Base-by-base conservation (phyloP, 2,113 vertebrate species). In the Anser cygnoides region DNA sequence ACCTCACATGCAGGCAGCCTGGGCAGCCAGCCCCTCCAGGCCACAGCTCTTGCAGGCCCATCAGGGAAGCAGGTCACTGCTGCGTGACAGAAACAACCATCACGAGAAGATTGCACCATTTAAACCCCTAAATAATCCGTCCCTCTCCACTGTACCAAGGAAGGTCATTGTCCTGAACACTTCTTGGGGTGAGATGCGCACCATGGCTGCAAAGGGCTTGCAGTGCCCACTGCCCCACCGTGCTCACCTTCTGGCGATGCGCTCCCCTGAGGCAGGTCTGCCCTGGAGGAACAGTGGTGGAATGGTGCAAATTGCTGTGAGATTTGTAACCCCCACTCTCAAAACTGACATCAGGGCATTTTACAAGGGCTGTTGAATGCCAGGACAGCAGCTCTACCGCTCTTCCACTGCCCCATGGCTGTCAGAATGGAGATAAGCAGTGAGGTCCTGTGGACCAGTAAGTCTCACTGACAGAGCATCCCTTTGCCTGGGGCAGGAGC, bases 1-100 rank as follows among this genome's bases (percentile, higher is more conserved):
- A 11, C 46, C 35, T 44, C 5, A 1, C 67, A 4, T 0, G 6
- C 19, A 23, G 66, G 11, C 29, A 13, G 20, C 58, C 20, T 35
- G 33, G 18, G 33, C 20, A 23, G 33, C 58, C 31, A n/a, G 21
- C 33, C 33, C 33, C 33, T 33, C 31, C 57, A 58, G 57, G 31
- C 31, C 57, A 58, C 4, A 19, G 57, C 6, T n/a, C 18, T 20
- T 21, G 57, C 57, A 21, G 57, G 31, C 31, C 39, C 41, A 15
- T 23, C 39, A 67, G 29, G 20, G 41, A 44, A 33, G 20, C 43
- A 31, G 41, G 41, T 33, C 19, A 13, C 41, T 44, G 43, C 65
- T 10, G 29, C 9, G 12, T 22, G 20, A 46, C 43, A 67, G n/a
- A 67, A 33, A 13, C 29, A 33, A 33, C 43, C 31, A 13, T 14